Conservation (phyloP, 2,888 invertebrate genomes). For the Mythimna vitellina region DNA sequence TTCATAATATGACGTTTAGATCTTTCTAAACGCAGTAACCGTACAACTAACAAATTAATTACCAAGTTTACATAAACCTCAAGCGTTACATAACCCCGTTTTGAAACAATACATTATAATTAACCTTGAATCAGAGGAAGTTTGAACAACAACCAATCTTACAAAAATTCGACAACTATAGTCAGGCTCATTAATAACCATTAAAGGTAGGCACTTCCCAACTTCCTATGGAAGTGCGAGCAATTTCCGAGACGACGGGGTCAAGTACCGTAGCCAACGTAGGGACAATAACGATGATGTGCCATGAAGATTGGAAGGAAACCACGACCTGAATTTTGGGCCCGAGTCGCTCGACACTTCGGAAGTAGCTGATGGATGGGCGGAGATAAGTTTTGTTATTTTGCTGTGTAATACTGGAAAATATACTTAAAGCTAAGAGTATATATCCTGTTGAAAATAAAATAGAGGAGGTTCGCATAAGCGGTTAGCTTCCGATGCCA, state of each 20-base stretch:
- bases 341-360: constrained; percentile 37
- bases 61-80: constrained; percentile 45
- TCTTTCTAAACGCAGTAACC: constrained; percentile 32
- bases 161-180: constrained; percentile 34
- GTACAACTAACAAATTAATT: constrained; percentile 24
- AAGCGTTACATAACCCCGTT: constrained; percentile 39
- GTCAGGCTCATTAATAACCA: constrained; percentile 59
- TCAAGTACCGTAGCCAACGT: constrained; percentile 67
- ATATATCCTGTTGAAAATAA: background rate
- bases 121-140: constrained; percentile 53
- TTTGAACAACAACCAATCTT: constrained; percentile 24
- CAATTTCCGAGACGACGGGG: constrained; percentile 78
- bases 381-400: constrained; percentile 40
- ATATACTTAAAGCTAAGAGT: constrained; percentile 3
- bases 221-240: constrained; percentile 72
- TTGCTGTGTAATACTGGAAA: constrained; percentile 32
- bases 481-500: background rate
- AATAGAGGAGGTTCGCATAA: background rate
- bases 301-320: constrained; percentile 76
- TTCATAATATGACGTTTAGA: constrained; percentile 10
- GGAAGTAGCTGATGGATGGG: constrained; percentile 45
- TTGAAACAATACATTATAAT: constrained; percentile 34
- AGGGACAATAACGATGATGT: constrained; percentile 70
- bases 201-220: constrained; percentile 66
- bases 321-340: constrained; percentile 69